Evolutionary conservation across 2,888 invertebrate genomes (phyloP), one percentile per base, ranked within the genome.

Genomic region (Caenorhabditis sp.): DNA sequence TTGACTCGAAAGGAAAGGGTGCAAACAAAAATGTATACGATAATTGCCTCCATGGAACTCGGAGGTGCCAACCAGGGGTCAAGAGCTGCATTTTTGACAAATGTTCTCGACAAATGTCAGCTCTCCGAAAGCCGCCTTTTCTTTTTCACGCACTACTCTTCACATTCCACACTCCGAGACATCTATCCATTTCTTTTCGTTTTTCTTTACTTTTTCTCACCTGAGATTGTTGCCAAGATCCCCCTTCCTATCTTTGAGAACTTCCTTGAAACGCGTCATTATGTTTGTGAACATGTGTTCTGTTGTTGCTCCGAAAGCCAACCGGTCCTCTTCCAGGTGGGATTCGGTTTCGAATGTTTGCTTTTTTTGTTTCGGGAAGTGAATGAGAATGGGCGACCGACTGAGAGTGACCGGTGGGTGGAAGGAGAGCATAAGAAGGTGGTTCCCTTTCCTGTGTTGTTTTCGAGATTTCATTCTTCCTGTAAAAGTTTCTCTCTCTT

Each of bases 51-150:
- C 54, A 35, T 41, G 70, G 64, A 54, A 70, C 75, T 66, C 56
- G 44, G 47, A 61, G 49, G 58, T 49, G 35, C 16, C 24, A 7
- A n/a, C 44, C n/a, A 44, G 14, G 47, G 75, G 66, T 66, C 75
- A 66, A 49, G 75, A 59, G 72, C 44, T 41, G 63, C 38, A 47
- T 79, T 79, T 79, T 79, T 79, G 79, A 79, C 79, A 79, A 79
- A 79, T 79, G 79, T 79, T 79, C 79, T 70, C 79, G 58, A 79
- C 79, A 79, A 79, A 79, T 79, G 79, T 63, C 70, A 61, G 22
- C 31, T 58, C 19, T 16, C 19, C 26, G 35, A 47, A 54, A 54
- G 73, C 73, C 56, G 24, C 58, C 66, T 77, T 70, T 77, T 77
- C 54, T 68, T 54, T 66, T 54, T 54, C 51, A 61, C 61, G 61